These are phyloP conservation scores for Carduelis carduelis DNA, from an alignment of 2,797 vertebrate species.

Conservation along the genomic window DNA sequence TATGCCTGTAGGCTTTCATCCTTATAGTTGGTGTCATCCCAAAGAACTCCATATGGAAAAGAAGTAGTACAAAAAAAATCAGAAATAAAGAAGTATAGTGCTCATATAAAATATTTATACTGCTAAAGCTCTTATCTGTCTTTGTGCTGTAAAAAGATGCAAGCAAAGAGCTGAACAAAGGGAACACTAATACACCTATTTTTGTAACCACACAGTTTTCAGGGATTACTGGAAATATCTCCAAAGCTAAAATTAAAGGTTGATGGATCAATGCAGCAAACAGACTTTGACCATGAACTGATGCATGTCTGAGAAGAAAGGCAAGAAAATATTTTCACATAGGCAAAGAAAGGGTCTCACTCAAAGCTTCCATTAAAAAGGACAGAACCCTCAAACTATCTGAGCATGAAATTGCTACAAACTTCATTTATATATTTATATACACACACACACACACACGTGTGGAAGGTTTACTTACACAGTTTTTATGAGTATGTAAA, in stretches of 20 bases:
- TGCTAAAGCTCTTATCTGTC: not conserved
- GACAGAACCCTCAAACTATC: not conserved
- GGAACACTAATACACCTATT: not conserved
- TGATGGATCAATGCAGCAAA: not conserved
- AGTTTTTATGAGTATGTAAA: not conserved
- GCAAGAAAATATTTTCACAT: not conserved
- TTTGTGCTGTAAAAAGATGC: not conserved
- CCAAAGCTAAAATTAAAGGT: not conserved
- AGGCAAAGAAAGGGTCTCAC: not conserved
- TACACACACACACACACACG: too few relatives aligned
- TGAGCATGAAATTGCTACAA: not conserved
- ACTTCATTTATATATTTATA: not conserved
- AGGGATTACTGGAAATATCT: not conserved
- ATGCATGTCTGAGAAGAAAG: not conserved
- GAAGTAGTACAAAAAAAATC: not conserved
- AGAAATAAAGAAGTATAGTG: not conserved
- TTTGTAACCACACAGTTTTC: accelerated
- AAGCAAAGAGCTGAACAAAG: not conserved
- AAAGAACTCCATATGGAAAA: not conserved
- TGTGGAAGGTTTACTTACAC: not conserved
- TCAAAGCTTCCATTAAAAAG: not conserved
- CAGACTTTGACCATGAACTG: not conserved
- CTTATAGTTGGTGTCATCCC: not conserved
- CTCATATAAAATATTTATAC: not conserved
- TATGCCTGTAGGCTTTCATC: not conserved